Percentiles rank a stretch among this genome's conserved stretches.
phyloP scores from a whole-genome alignment of 1,140 invertebrate species.

The Magallana gigas region DNA sequence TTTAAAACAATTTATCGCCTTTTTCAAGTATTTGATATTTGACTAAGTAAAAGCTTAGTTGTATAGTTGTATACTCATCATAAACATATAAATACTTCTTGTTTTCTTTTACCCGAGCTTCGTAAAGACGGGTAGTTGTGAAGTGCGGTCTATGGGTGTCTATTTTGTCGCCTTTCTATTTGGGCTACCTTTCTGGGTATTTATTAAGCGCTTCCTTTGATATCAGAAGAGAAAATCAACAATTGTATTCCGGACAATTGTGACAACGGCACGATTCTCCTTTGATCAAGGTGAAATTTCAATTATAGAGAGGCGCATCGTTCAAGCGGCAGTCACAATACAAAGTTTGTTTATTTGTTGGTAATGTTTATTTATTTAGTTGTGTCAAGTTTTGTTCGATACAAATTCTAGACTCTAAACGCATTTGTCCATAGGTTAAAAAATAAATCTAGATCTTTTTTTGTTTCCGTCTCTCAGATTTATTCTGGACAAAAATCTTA shows the following conservation, averaged over 20 bases:
- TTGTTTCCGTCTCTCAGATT: neutral
- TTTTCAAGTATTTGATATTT: no score
- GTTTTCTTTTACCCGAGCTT: no score
- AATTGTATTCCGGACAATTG: constrained; percentile 12
- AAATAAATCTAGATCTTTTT: no score
- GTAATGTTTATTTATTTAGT: constrained; percentile 19
- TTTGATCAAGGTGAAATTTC: constrained; percentile 28
- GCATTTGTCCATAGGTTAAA: neutral
- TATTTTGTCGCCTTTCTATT: constrained; percentile 19
- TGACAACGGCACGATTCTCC: neutral
- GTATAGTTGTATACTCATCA: no score
- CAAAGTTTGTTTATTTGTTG: neutral
- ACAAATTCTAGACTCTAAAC: neutral
- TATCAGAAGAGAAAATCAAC: neutral
- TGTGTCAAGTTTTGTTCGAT: neutral
- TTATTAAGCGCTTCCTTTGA: constrained; percentile 25
- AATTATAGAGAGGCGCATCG: neutral
- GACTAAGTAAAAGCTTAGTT: no score
- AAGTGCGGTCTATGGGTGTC: neutral
- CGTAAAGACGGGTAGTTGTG: no score
- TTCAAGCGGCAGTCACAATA: neutral
- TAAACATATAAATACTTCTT: no score
- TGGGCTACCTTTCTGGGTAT: neutral
- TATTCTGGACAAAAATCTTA: neutral
- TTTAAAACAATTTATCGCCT: no score